Evolutionary conservation across 2,888 invertebrate genomes (phyloP), one percentile per base, ranked within the genome.

Genomic region (Caenorhabditis sinica): DNA sequence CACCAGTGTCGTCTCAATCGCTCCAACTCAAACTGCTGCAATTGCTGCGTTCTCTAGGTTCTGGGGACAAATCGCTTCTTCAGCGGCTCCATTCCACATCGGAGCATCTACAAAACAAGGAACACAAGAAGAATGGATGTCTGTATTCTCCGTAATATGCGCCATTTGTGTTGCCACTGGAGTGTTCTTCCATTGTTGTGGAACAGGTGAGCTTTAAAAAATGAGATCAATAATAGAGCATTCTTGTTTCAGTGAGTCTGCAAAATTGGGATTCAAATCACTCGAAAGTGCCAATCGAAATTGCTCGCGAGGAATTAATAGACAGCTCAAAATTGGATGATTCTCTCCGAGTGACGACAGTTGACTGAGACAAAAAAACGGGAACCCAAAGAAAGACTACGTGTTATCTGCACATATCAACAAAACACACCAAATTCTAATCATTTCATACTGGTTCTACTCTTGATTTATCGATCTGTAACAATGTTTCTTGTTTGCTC

Each of bases 1-100:
- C 58, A 92, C 92, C 17, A 91, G 91, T 75, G 88, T 91, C n/a
- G 92, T 92, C 13, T 89, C 90, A 49, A 89, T 92, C n/a, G 91
- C 92, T 49, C 92, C 92, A 5, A 89, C 85, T 0, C 89, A 92
- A 72, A 92, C 92, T 0, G 89, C 92, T 1, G 90, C 91, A 17
- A 90, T 92, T 17, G 91, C 92, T 1, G 90, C 92, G 2, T 92
- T 92, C 82, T 88, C 88, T 17, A 83, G 92, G 36, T 84, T 92
- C 25, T 90, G 91, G 82, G 92, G 89, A 17, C 91, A 92, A 80
- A 87, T 92, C 23, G 92, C 91, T 8, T 91, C 91, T 8, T 90
- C 91, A 9, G 81, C 89, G 36, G 87, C 92, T 15, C 92, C 92
- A 0, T 90, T 90, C 43, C 90, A 91, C 77, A 91, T 92, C 30